Evolutionary conservation across 2,113 vertebrate genomes (phyloP), one percentile per base, ranked within the genome.

Genomic region (Oreochromis aureus): DNA sequence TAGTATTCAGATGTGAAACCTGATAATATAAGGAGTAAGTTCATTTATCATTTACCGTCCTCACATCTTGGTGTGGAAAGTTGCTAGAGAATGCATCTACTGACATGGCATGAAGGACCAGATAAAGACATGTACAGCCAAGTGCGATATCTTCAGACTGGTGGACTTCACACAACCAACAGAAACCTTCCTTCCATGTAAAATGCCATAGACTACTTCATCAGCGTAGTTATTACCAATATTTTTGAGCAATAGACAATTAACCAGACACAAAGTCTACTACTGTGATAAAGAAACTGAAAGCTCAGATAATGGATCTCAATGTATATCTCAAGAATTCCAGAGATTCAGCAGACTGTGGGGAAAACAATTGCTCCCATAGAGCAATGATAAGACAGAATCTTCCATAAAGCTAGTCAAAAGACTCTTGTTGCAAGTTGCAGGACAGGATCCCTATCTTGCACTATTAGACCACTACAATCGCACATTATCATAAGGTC

Each of bases 1-100:
- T 66, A 66, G 18, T 63, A 10, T 63, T 63, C 41, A 82, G 30
- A 5, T 24, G 16, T 3, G 36, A 32, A 24, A 12, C 7, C 1
- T 71, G 66, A 24, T 44, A 0, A 44, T 24, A 0, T 46, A 1
- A 27, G 66, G 0, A 44, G n/a, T 44, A 44, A 16, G 22, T 44
- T 44, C 0, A 46, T 24, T 44, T 10, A 16, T 44, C 7, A 0
- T 24, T 27, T 16, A 44, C n/a, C 3, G 3, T 71, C 66, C 39
- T 71, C n/a, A 24, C 66, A 44, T 44, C 8, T 10, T 24, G 39
- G 0, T 44, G 39, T 44, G 7, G 13, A 46, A 71, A 24, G 8
- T 24, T 71, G 66, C 66, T 44, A 41, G 36, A 44, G 63, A 71
- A 44, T 46, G 63, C 7, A 22, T 71, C 63, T 41, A 44, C 66